phyloP scores from a whole-genome alignment of 1,140 invertebrate genomes.

The Cyphomyrmex costatus region DNA sequence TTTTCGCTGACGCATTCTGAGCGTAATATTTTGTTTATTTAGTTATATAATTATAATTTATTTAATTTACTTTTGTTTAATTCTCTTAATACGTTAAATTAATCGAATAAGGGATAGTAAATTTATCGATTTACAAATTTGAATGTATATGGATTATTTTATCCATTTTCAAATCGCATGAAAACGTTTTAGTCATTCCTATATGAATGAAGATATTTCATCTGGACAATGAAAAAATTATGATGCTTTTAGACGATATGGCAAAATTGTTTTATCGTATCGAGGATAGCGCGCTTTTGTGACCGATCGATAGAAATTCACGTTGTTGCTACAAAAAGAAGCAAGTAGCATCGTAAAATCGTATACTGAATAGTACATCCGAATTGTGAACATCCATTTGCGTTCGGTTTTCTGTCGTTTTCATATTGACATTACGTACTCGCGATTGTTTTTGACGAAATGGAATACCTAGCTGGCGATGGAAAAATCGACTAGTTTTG shows the following conservation, averaged over 20 bases:
- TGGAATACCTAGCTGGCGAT: background rate
- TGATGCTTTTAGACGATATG: background rate
- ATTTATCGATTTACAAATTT: background rate
- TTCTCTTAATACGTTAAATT: background rate
- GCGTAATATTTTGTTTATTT: background rate
- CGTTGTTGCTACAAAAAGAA: background rate
- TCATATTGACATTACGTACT: constrained; percentile 47
- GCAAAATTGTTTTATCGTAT: constrained; percentile 7
- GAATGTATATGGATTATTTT: background rate
- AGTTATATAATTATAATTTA: background rate
- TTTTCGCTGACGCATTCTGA: background rate
- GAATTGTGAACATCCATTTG: constrained; percentile 35
- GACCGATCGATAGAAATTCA: constrained; percentile 27
- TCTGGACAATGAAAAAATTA: background rate
- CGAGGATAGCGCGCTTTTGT: background rate
- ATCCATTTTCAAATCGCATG: background rate
- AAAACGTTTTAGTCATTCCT: background rate
- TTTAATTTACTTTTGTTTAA: background rate
- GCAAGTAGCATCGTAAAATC: constrained; percentile 39
- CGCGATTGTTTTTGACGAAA: constrained; percentile 27
- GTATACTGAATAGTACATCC: constrained; percentile 15
- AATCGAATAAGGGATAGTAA: background rate
- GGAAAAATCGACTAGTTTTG: constrained; percentile 31
- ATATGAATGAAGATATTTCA: background rate
- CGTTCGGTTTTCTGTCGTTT: constrained; percentile 33